A percentile compares a stretch with the other conserved stretches of the same genome.
Conservation (phyloP, 2,888 invertebrate species). For the Phyllotreta cruciferae region DNA sequence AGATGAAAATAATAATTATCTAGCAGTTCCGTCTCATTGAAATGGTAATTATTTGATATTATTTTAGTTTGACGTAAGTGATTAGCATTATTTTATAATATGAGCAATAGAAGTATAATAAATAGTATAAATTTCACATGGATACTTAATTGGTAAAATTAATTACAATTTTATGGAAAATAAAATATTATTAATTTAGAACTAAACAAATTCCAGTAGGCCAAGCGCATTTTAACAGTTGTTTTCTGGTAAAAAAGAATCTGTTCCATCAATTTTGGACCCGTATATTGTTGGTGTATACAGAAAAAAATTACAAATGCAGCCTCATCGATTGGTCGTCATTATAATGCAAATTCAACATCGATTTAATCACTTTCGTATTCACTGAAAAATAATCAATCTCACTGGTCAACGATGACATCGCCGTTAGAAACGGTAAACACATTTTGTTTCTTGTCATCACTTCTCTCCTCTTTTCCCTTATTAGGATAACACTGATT, state of each 20-base stretch:
- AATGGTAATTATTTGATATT: neutral
- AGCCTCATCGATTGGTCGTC: conserved; percentile 8
- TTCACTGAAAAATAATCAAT: neutral
- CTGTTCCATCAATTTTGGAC: neutral
- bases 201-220: neutral
- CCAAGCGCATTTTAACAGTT: too few relatives aligned
- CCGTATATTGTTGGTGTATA: neutral
- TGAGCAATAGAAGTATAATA: too few relatives aligned
- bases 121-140: too few relatives aligned
- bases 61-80: conserved; percentile 7
- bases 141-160: too few relatives aligned
- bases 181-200: conserved; percentile 2
- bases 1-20: too few relatives aligned
- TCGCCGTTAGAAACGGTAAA: conserved; percentile 52
- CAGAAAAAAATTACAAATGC: conserved; percentile 2
- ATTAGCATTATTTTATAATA: neutral
- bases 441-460: conserved; percentile 51
- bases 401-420: conserved; percentile 11
- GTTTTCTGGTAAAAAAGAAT: too few relatives aligned
- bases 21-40: neutral
- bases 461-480: conserved; percentile 45
- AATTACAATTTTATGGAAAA: too few relatives aligned
- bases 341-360: too few relatives aligned
- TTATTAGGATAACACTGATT: conserved; percentile 60
- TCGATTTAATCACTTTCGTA: conserved; percentile 5